Percentiles rank a stretch among this genome's conserved stretches.
Conservation (phyloP, 2,113 vertebrate species). For the Andinoacara biseriatus region DNA sequence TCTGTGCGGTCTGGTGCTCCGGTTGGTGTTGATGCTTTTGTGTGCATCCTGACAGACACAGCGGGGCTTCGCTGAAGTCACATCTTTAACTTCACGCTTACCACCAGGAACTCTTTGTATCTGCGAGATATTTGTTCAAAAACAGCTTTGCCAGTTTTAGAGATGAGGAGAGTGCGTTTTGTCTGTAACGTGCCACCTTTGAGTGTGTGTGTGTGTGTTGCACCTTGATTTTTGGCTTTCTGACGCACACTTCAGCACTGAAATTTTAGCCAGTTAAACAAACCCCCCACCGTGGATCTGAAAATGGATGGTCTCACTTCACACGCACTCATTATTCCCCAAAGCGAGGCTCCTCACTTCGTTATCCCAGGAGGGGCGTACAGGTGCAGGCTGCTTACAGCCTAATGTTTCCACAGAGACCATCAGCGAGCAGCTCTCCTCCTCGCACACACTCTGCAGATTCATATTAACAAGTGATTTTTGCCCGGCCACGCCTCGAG, state of each 20-base stretch:
- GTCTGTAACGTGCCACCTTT: background rate
- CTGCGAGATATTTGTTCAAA: conserved; percentile 31
- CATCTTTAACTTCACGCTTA: conserved; percentile 49
- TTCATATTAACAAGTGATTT: conserved; percentile 76
- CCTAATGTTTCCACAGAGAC: conserved; percentile 85
- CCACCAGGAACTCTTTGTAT: conserved; percentile 26
- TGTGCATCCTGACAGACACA: conserved; percentile 36
- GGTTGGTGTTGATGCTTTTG: conserved; percentile 32
- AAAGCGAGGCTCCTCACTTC: conserved; percentile 43
- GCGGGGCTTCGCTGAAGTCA: conserved; percentile 26
- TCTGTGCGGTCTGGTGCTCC: conserved; percentile 45
- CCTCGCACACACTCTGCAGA: conserved; percentile 73
- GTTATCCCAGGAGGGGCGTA: conserved; percentile 54
- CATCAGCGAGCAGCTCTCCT: conserved; percentile 64
- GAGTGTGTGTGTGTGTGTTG: background rate
- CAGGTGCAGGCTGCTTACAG: conserved; percentile 73
- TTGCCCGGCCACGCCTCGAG: conserved; percentile 68
- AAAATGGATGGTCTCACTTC: conserved; percentile 50
- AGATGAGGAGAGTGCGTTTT: background rate
- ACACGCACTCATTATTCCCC: conserved; percentile 38
- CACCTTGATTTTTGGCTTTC: conserved; percentile 1
- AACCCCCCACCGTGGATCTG: conserved; percentile 14
- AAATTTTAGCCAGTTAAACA: conserved; percentile 1
- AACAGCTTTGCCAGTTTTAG: background rate
- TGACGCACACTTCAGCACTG: background rate